Percentiles rank a stretch among this genome's conserved stretches.
These are phyloP conservation scores for Eucriotettix oculatus DNA, from an alignment of 2,888 invertebrate genomes.

Conservation along the genomic window DNA sequence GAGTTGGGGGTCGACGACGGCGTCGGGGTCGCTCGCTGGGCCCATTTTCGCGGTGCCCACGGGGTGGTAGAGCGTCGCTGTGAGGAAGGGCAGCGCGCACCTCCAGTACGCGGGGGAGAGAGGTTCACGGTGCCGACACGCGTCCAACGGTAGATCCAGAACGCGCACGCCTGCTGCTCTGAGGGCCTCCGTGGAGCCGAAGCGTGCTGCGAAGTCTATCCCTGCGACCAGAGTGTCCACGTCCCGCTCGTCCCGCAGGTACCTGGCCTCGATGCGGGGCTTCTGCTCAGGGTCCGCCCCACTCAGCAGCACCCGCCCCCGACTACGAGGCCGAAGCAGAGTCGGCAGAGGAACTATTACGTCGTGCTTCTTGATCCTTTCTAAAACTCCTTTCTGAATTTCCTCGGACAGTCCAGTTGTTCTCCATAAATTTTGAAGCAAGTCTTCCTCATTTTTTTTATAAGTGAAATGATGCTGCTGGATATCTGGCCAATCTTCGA, in stretches of 20 bases:
- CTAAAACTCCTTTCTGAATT: conserved; percentile 1
- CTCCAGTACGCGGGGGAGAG: conserved; percentile 1
- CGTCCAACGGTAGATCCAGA: not conserved
- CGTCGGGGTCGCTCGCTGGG: not conserved
- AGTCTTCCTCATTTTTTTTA: too few species aligned
- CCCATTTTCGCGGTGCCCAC: conserved; percentile 4
- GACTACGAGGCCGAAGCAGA: conserved; percentile 25
- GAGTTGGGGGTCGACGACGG: not conserved
- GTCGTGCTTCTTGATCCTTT: conserved; percentile 5
- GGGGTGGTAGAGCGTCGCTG: conserved; percentile 3
- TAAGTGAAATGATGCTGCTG: too few species aligned
- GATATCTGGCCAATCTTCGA: too few species aligned
- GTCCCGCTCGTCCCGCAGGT: conserved; percentile 6
- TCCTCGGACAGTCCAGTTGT: conserved; percentile 11
- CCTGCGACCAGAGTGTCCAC: conserved; percentile 5
- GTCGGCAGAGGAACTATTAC: conserved; percentile 6
- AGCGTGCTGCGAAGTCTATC: not conserved
- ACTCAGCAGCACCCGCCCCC: conserved; percentile 26
- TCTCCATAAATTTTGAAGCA: too few species aligned
- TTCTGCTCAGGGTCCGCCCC: not conserved
- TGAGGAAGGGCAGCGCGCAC: conserved; percentile 2
- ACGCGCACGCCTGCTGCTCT: conserved; percentile 2
- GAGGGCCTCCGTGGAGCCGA: conserved; percentile 3
- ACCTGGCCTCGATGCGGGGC: conserved; percentile 5
- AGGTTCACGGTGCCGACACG: not conserved